Conservation (phyloP, 2,113 vertebrate genomes). For the Dissostichus mawsoni region DNA sequence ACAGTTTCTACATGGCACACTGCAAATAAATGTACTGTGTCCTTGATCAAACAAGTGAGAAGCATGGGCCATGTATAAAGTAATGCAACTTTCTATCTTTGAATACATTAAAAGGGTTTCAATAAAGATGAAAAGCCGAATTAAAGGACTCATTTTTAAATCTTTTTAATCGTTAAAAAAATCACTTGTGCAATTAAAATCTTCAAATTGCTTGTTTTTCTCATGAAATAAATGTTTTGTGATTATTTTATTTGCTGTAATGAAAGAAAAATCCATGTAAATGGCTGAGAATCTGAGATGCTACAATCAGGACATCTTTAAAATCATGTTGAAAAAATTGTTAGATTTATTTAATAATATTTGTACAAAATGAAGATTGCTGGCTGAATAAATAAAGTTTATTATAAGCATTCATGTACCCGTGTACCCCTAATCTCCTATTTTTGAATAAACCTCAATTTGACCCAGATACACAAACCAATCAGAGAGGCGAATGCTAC, state of each 20-base stretch:
- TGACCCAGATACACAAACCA: conserved; percentile 58
- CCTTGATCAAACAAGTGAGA: neutral
- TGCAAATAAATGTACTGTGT: neutral
- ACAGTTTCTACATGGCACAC: neutral
- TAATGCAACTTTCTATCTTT: neutral
- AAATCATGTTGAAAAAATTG: too few species aligned
- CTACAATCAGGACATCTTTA: too few species aligned
- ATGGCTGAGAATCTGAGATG: too few species aligned
- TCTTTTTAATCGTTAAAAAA: neutral
- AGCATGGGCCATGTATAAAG: neutral
- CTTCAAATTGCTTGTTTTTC: too few species aligned
- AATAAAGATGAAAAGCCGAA: neutral
- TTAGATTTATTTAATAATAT: neutral
- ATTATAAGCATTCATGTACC: neutral
- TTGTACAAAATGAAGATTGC: neutral
- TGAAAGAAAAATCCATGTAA: too few species aligned
- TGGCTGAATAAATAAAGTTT: neutral
- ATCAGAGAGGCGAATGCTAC: conserved; percentile 38
- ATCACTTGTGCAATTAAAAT: neutral
- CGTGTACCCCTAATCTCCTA: too few species aligned
- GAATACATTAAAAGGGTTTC: neutral
- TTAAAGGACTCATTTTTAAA: too few species aligned
- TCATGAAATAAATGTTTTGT: too few species aligned
- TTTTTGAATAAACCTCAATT: neutral
- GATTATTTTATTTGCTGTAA: too few species aligned